Conservation (phyloP, 2,797 vertebrate genomes). For the Parotocinclus haroldoi region DNA sequence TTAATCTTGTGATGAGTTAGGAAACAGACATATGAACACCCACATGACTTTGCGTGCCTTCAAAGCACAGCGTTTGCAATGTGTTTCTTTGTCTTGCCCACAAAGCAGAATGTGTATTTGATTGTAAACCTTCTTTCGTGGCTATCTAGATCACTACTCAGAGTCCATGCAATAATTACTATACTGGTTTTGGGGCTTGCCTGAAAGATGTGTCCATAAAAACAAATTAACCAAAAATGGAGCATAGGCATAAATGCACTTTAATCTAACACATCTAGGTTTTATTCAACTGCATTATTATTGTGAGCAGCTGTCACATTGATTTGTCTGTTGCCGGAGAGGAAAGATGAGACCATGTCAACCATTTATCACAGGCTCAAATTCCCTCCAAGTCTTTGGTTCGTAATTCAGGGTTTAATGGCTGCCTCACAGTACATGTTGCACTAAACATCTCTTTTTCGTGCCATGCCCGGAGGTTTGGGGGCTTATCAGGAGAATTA, state of each 20-base stretch:
- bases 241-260: slow-evolving; percentile 5
- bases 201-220: not conserved
- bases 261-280: slow-evolving; percentile 23
- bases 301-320: slow-evolving; percentile 32
- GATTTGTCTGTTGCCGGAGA: slow-evolving; percentile 45
- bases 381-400: slow-evolving; percentile 36
- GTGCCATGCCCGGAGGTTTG: slow-evolving; percentile 28
- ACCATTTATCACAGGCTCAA: slow-evolving; percentile 45
- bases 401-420: slow-evolving; percentile 50
- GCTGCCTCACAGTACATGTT: slow-evolving; percentile 24
- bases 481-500: slow-evolving; percentile 48
- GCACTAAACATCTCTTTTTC: slow-evolving; percentile 16
- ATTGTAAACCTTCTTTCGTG: slow-evolving; percentile 34
- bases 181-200: slow-evolving; percentile 18
- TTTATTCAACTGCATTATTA: slow-evolving; percentile 21
- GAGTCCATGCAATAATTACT: slow-evolving; percentile 23
- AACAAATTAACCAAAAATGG: slow-evolving; percentile 10
- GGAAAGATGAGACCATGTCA: slow-evolving; percentile 41
- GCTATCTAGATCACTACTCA: slow-evolving; percentile 15
- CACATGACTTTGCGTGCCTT: slow-evolving; percentile 33
- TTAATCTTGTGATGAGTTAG: slow-evolving; percentile 31
- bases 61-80: slow-evolving; percentile 38
- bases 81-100: slow-evolving; percentile 33
- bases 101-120: slow-evolving; percentile 34
- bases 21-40: slow-evolving; percentile 27